Evolutionary conservation across 1,140 invertebrate genomes (phyloP), one percentile per base, ranked within the genome.

Genomic region (Drosophila azteca): DNA sequence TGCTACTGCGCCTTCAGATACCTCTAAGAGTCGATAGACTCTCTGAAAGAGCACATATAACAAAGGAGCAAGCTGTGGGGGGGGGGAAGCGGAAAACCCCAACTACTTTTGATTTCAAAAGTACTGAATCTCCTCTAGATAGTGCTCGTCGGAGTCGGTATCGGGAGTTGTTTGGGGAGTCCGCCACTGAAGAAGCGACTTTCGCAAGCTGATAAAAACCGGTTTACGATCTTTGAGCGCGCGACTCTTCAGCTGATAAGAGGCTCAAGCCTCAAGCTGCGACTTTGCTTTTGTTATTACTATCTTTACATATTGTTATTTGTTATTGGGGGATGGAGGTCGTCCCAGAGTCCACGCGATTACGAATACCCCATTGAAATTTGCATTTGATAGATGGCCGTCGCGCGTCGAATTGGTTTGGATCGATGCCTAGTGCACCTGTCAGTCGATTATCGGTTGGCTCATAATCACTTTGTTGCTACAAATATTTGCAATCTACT

Each of bases 161-260:
- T 20, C 17, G 6, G 22, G n/a, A 46, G 3, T 29, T 62, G 17
- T 20, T 20, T 20, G 17, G 17, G 31, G 58, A 35, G 52, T 62
- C 13, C 43, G 64, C 55, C 48, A 29, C 41, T 49, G 61, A 55
- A 52, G 66, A 59, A 67, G 53, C 24, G 13, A 20, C 13, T 88
- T 88, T 88, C 63, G 79, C 83, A 88, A 87, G 57, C 78, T 87
- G 83, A 82, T 88, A 82, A 88, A 82, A 87, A 88, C 79, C 75
- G 66, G 83, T 87, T 87, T 49, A 46, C 22, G 31, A 71, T 39
- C 24, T 20, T 49, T 29, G 20, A 48, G 22, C 46, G n/a, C n/a
- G n/a, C 46, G n/a, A 51, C 8, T 39, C 41, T 39, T 29, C 20
- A 41, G 49, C 57, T 82, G 79, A 82, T 82, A 82, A 82, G 60